These are phyloP conservation scores for Phocides pigmalion DNA, from an alignment of 1,140 invertebrate genomes.

Conservation along the genomic window DNA sequence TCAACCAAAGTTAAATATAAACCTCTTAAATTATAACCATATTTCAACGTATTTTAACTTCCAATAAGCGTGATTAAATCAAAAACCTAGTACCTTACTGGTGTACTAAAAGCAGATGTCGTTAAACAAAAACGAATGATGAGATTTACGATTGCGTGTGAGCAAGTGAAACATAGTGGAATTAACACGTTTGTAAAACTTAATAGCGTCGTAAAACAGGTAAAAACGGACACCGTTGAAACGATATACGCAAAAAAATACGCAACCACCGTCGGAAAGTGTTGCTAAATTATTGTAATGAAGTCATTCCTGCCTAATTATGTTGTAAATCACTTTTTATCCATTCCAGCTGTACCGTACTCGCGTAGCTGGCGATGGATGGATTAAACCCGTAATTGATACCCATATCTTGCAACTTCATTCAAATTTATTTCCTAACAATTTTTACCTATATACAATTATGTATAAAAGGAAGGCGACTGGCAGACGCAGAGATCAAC, in stretches of 20 bases:
- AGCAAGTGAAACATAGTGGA: slow-evolving; percentile 26
- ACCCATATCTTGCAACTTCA: slow-evolving; percentile 5
- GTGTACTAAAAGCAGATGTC: slow-evolving; percentile 16
- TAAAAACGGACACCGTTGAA: slow-evolving; percentile 32
- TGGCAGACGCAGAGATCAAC: no score
- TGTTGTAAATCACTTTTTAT: slow-evolving; percentile 35
- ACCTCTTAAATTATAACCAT: no score
- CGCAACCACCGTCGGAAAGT: slow-evolving; percentile 25
- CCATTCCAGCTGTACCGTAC: slow-evolving; percentile 16
- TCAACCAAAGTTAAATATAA: no score
- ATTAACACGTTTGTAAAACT: slow-evolving; percentile 35
- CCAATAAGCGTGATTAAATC: no score
- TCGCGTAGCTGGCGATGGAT: slow-evolving; percentile 1
- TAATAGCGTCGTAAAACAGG: slow-evolving; percentile 32
- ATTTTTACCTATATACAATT: not conserved
- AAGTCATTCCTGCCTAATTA: slow-evolving; percentile 29
- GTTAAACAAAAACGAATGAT: slow-evolving; percentile 32
- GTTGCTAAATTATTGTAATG: slow-evolving; percentile 33
- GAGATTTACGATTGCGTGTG: slow-evolving; percentile 34
- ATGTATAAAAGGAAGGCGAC: no score
- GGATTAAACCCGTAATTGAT: slow-evolving; percentile 15
- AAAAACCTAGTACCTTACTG: no score
- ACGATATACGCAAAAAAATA: slow-evolving; percentile 30
- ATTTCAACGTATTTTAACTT: no score
- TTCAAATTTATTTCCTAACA: slow-evolving; percentile 14